Evolutionary conservation across 92 coral and sea anemone species (phyloP).

Genomic region (Phenganax subtilis): DNA sequence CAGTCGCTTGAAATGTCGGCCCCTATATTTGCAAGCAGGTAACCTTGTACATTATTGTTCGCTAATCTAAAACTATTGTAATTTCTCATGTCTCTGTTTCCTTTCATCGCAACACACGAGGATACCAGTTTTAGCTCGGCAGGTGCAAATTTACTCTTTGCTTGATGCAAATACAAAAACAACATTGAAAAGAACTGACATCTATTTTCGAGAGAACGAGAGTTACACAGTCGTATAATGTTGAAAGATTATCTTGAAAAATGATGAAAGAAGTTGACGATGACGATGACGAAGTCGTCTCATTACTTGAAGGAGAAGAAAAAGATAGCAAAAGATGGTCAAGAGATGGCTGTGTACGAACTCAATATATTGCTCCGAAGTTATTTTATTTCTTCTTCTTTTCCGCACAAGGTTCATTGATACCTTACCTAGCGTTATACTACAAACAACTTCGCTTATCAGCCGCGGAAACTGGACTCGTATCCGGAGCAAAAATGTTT

Average conservation of each 20-base stretch:
- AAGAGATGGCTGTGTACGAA: constrained; percentile 39
- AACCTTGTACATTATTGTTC: constrained; percentile 8
- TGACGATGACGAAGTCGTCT: constrained; percentile 27
- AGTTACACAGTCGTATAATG: background rate
- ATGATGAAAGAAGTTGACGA: constrained; percentile 39
- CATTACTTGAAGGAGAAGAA: constrained; percentile 23
- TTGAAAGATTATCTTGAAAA: background rate
- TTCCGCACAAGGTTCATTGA: constrained; percentile 82
- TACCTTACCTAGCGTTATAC: constrained; percentile 88
- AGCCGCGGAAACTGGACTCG: constrained; percentile 78
- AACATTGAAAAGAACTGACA: background rate
- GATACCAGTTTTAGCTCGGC: constrained; percentile 16
- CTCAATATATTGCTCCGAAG: constrained; percentile 60
- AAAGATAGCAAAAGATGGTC: constrained; percentile 3
- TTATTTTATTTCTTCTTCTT: constrained; percentile 85
- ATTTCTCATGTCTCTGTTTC: background rate
- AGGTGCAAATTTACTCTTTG: background rate
- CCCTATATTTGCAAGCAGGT: background rate
- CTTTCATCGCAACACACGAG: constrained; percentile 34
- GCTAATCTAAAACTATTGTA: too few relatives aligned
- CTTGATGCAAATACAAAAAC: background rate
- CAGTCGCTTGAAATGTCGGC: too few relatives aligned
- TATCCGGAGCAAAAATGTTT: constrained; percentile 76
- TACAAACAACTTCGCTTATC: constrained; percentile 85
- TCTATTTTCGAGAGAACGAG: background rate